Base-by-base conservation (phyloP, 1,140 invertebrate species). In the Pantala flavescens region DNA sequence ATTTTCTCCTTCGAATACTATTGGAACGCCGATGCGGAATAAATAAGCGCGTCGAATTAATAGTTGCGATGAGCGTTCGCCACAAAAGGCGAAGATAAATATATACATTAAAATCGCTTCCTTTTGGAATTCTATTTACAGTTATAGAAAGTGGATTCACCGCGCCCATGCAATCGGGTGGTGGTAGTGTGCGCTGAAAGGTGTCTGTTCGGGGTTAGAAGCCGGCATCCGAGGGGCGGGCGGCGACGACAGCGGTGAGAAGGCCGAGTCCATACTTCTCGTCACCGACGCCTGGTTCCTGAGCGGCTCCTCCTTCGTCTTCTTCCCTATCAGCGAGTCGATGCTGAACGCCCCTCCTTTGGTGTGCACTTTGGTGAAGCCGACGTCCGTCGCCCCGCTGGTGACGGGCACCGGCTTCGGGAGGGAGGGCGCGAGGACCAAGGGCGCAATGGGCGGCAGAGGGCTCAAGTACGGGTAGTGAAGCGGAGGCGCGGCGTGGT, bases 291-390 rank as follows among this genome's bases (percentile, higher is more conserved):
- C 1, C 49, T 63, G 49, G 49, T 63, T 63, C 16, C 49, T 21
- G 49, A 63, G 5, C 16, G 16, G 3, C 16, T 12, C 49, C 5
- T 16, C 49, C 49, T 12, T 1, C n/a, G 3, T 3, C 49, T 12
- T 81, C 76, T 85, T 85, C 23, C 85, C 85, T 74, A 86, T 86
- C 7, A 86, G 80, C 0, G 85, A 83, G 76, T 86, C 84, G 78
- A 85, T 86, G 77, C 84, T 86, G 77, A 86, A 86, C 75, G 83
- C 85, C 28, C 82, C 78, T 72, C 82, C 83, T 77, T 83, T 83
- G 28, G 82, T 81, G 24, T 75, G 75, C 5, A 63, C 3, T 12
- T 63, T 63, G 49, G 49, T 63, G 49, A 63, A 12, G 71, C 23
- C 23, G 3, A 42, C 23, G 23, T 24, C 28, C 19, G 23, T 2